These are phyloP conservation scores for Tipula confusa DNA, from an alignment of 2,888 invertebrate genomes.

Conservation along the genomic window DNA sequence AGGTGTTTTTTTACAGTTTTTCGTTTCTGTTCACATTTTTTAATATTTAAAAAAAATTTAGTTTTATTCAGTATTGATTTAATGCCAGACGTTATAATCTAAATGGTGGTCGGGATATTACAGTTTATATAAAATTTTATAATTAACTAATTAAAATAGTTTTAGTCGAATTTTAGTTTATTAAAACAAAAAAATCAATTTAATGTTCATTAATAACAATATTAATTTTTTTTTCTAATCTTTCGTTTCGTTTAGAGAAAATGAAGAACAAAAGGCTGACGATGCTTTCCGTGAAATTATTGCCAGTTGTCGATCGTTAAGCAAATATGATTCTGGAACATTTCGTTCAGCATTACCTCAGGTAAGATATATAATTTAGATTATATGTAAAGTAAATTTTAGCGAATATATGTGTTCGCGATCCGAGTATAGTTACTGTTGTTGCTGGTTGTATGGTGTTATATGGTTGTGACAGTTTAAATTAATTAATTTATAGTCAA, in stretches of 20 bases:
- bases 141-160: background rate
- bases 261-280: slow-evolving; percentile 44
- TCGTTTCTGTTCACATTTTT: background rate
- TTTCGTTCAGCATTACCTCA: slow-evolving; percentile 51
- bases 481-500: background rate
- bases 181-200: background rate
- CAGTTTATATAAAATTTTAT: background rate
- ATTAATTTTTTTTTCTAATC: too few species aligned
- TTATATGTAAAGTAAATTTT: background rate
- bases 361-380: slow-evolving; percentile 41
- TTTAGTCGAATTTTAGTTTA: background rate
- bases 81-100: background rate
- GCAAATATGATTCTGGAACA: slow-evolving; percentile 46
- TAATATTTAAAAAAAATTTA: background rate
- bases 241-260: slow-evolving; percentile 35
- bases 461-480: background rate
- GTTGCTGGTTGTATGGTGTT: background rate
- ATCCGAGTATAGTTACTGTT: background rate
- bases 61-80: background rate
- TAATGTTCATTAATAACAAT: background rate
- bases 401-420: background rate
- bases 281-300: slow-evolving; percentile 50
- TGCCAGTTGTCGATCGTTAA: slow-evolving; percentile 50
- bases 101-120: background rate
- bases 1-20: background rate